Base-by-base conservation (phyloP, 2,888 invertebrate species). In the Thumatha senex region DNA sequence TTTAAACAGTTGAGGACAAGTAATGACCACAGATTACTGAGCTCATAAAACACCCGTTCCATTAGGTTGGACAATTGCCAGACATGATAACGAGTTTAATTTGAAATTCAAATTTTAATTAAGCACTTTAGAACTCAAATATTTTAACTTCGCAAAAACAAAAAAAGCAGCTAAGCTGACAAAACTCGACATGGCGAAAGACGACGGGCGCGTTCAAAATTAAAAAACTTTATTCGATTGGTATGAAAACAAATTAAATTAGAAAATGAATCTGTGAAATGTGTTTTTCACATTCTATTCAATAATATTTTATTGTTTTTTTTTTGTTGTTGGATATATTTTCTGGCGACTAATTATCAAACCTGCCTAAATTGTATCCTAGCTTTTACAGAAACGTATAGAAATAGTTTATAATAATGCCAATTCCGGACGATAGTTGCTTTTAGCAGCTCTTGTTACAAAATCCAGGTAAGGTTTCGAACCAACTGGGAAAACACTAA, bases 131-230 rank as follows among this genome's bases (percentile, higher is more conserved):
- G 35, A 38, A 36, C 36, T 18, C 35, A 44, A 14, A 31, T 11
- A 33, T 46, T 33, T 39, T 15, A 38, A 18, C n/a, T 34, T 18
- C 5, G 40, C 18, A 39, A 43, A 34, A 42, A 43, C 33, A 43
- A 34, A 18, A 43, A 34, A 34, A 15, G 33, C 31, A 5, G 31
- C 11, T 13, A 29, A 8, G 18, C n/a, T 34, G 33, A 34, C 42
- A 43, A 2, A 24, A 12, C 2, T 42, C 31, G 30, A 38, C 42
- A 7, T 40, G 33, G 24, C 39, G 36, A n/a, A n/a, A n/a, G 13
- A n/a, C 42, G 51, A 44, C 45, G 15, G 35, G 57, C 53, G 51
- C 56, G 58, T 67, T 67, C 48, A 0, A 58, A 65, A 65, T 67
- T 55, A 65, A 57, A 65, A 67, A 68, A 65, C 46, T 67, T 67